Evolutionary conservation across 2,113 vertebrate species (phyloP), one percentile per base, ranked within the genome.

Genomic region (Plectropomus leopardus): DNA sequence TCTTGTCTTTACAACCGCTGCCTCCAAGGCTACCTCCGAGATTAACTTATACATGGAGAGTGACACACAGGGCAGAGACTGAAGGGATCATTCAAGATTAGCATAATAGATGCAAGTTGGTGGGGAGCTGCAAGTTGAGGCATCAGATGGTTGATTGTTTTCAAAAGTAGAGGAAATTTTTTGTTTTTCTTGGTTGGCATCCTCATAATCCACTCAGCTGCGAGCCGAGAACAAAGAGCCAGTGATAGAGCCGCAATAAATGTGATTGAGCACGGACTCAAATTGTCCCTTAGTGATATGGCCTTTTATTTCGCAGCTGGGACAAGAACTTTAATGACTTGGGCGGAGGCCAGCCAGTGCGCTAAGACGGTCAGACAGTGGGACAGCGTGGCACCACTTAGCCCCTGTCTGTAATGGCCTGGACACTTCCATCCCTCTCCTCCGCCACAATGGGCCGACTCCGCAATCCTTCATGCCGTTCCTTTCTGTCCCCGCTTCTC

Each of bases 371-470:
- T 84, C 87, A 80, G 78, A 82, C 86, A 83, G 80, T 79, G 77
- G 82, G 89, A 91, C 89, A 81, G 79, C 44, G 32, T 75, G 91
- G 91, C 90, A 88, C 88, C 92, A 93, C 93, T 94, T 93, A 92
- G 88, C 87, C 87, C 75, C 71, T 60, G 80, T 86, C 89, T 85
- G 83, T 91, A 92, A 92, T 88, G 83, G 82, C 70, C 72, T 51
- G 80, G 75, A 91, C 80, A 85, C 78, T 84, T 67, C 76, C 85
- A 81, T 86, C 72, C 75, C 82, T 87, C 80, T 77, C 59, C 68
- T 68, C 76, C 66, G 63, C 90, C 90, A 91, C 83, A 80, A 48
- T 45, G 57, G 26, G 48, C 58, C 24, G n/a, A 45, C 78, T 71
- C 55, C 32, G 57, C 78, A 76, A 84, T 91, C 76, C 63, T 40